Conservation (phyloP, 2,888 invertebrate genomes). For the Tiliacea citrago region DNA sequence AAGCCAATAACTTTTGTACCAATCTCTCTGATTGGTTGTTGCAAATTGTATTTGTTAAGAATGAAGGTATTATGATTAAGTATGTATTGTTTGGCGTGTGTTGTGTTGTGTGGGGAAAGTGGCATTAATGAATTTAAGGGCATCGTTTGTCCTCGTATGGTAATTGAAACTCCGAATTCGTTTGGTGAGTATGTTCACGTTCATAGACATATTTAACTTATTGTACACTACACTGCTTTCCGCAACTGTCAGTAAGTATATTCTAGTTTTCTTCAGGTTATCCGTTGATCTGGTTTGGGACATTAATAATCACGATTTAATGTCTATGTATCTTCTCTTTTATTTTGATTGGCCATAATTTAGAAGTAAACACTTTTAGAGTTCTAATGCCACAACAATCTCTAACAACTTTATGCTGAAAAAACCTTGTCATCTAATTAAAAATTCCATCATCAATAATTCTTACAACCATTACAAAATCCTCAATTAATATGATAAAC, state of each 20-base stretch:
- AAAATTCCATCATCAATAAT: conserved; percentile 6
- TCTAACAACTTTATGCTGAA: background rate
- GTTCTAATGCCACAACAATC: background rate
- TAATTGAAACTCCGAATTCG: conserved; percentile 16
- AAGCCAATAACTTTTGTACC: conserved; percentile 57
- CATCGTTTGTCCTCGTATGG: conserved; percentile 18
- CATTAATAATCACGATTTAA: background rate
- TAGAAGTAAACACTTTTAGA: background rate
- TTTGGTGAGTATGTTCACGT: conserved; percentile 17
- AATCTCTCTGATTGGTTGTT: conserved; percentile 55
- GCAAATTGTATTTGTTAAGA: conserved; percentile 45
- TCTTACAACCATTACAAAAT: conserved; percentile 8
- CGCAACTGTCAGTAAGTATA: background rate
- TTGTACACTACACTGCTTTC: conserved; percentile 1
- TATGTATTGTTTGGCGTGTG: conserved; percentile 28
- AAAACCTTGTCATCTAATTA: background rate
- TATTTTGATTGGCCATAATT: background rate
- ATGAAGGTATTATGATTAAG: conserved; percentile 38
- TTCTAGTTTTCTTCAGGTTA: background rate
- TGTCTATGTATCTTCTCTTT: background rate
- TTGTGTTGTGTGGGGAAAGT: conserved; percentile 32
- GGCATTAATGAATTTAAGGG: conserved; percentile 2
- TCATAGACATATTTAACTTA: background rate
- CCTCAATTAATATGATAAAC: conserved; percentile 46
- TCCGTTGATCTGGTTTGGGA: background rate